Conservation (phyloP, 2,888 invertebrate species). For the Saturnia pavonia region DNA sequence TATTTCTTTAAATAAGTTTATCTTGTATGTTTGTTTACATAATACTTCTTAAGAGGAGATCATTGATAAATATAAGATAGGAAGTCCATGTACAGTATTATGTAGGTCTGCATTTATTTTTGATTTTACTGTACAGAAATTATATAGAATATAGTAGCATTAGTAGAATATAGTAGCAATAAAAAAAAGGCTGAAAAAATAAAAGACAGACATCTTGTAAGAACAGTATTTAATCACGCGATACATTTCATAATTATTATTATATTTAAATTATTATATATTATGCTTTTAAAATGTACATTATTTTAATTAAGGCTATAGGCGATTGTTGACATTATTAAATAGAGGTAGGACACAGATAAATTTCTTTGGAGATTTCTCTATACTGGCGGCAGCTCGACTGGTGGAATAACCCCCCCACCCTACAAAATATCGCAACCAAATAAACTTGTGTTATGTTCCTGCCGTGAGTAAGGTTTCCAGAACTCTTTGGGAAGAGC, state of each 20-base stretch:
- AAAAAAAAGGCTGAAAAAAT: background rate
- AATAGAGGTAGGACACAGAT: no score
- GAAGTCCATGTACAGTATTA: background rate
- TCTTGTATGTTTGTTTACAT: background rate
- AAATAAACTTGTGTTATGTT: no score
- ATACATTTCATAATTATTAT: background rate
- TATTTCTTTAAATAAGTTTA: background rate
- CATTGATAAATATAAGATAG: background rate
- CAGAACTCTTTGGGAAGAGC: no score
- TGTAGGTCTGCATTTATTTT: no score
- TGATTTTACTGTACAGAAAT: no score
- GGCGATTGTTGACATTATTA: background rate
- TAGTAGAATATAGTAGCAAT: no score
- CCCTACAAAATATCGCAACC: no score
- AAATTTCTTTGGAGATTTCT: no score
- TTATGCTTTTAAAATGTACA: background rate
- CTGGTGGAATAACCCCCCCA: no score
- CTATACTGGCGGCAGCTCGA: no score
- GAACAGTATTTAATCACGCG: background rate
- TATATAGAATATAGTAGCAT: no score
- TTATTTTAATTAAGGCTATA: background rate
- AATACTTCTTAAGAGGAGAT: background rate
- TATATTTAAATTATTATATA: background rate
- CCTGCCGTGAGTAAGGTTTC: no score
- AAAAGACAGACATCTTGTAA: background rate